Conservation (phyloP, 2,113 vertebrate species). For the Anhinga anhinga region DNA sequence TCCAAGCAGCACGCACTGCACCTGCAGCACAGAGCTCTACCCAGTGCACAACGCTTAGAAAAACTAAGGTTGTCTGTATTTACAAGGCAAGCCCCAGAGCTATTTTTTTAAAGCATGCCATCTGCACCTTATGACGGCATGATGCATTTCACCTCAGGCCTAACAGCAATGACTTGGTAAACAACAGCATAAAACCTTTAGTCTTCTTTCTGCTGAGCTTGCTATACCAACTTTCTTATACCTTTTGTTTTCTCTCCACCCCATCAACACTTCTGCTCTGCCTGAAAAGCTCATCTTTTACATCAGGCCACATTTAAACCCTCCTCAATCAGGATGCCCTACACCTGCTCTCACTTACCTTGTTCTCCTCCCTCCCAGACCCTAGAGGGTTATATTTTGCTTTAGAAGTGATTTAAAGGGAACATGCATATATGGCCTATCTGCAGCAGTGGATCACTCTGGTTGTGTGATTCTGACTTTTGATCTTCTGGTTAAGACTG, state of each 20-base stretch:
- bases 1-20: background rate
- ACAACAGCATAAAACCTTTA: background rate
- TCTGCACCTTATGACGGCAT: background rate
- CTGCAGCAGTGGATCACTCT: background rate
- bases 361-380: background rate
- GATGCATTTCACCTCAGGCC: background rate
- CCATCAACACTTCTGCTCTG: background rate
- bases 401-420: background rate
- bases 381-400: rapidly evolving
- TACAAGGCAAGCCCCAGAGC: background rate
- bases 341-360: background rate
- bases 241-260: background rate
- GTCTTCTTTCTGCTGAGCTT: background rate
- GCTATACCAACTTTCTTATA: background rate
- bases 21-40: background rate
- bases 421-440: rapidly evolving
- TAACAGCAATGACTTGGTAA: background rate
- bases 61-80: background rate
- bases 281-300: background rate
- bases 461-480: background rate
- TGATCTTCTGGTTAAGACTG: background rate
- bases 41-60: background rate
- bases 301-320: background rate
- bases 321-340: background rate
- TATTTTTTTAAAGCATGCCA: background rate